phyloP scores from a whole-genome alignment of 2,797 vertebrate species.

The Gymnoscopelus braueri region DNA sequence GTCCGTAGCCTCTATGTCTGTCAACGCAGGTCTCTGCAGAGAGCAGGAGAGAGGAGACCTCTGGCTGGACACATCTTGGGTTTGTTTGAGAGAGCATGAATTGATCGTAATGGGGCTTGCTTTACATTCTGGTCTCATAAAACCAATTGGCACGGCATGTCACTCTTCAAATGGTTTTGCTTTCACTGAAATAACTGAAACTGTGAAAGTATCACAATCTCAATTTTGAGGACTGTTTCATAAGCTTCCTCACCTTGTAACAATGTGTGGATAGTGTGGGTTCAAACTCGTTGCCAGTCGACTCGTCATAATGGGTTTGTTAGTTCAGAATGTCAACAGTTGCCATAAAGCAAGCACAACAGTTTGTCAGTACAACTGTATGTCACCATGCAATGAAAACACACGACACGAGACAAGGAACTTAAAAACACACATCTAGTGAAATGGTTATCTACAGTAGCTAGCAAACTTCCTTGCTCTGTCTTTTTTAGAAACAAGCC shows the following conservation, averaged over 20 bases:
- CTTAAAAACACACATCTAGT: background rate
- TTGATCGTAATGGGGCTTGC: slow-evolving; percentile 7
- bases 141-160: background rate
- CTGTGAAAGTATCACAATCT: too few relatives aligned
- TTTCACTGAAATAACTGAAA: background rate
- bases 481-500: background rate
- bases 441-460: slow-evolving; percentile 24
- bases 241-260: background rate
- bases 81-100: slow-evolving; percentile 13
- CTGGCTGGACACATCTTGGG: background rate
- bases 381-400: background rate
- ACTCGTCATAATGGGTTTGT: background rate
- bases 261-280: background rate
- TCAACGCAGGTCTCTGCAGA: background rate
- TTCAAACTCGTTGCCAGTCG: background rate
- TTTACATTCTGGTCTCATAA: slow-evolving; percentile 8
- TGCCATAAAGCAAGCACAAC: slow-evolving; percentile 13
- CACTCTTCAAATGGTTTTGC: slow-evolving; percentile 8
- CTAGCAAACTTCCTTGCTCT: background rate
- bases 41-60: background rate
- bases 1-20: background rate
- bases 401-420: background rate
- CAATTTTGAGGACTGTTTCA: background rate
- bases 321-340: background rate
- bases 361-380: background rate